phyloP scores from a whole-genome alignment of 1,140 invertebrate genomes.

The Drosophila lacertosa region DNA sequence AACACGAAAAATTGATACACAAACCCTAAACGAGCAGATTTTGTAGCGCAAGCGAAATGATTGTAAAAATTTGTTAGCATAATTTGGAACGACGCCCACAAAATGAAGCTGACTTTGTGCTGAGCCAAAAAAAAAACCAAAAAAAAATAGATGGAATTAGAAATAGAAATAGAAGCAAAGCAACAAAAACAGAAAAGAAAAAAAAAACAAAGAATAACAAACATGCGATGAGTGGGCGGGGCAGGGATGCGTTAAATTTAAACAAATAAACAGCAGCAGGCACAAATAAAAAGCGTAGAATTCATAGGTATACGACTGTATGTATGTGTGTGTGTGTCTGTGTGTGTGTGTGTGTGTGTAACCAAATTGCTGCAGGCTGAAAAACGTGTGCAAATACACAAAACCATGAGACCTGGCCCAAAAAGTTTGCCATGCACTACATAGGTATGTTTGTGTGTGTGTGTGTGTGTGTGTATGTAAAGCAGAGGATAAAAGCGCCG shows the following conservation, averaged over 20 bases:
- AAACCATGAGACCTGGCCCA: slow-evolving; percentile 45
- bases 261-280: slow-evolving; percentile 78
- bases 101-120: slow-evolving; percentile 42
- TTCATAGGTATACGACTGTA: slow-evolving; percentile 15
- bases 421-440: slow-evolving; percentile 55
- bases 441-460: slow-evolving; percentile 6
- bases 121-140: slow-evolving; percentile 27
- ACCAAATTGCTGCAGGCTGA: slow-evolving; percentile 51
- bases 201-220: neutral
- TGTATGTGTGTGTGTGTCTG: neutral
- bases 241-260: slow-evolving; percentile 72
- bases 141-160: slow-evolving; percentile 30
- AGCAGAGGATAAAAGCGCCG: slow-evolving; percentile 55
- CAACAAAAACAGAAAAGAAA: slow-evolving; percentile 17
- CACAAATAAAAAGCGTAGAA: slow-evolving; percentile 64
- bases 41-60: slow-evolving; percentile 19
- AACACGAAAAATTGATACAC: neutral
- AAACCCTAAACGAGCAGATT: slow-evolving; percentile 2
- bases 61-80: slow-evolving; percentile 26
- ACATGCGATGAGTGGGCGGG: slow-evolving; percentile 6
- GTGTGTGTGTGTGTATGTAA: slow-evolving; percentile 29
- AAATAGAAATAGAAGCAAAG: slow-evolving; percentile 42
- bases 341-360: slow-evolving; percentile 6
- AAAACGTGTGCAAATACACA: slow-evolving; percentile 53
- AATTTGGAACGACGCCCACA: slow-evolving; percentile 29